Percentiles rank a stretch among this genome's conserved stretches.
phyloP scores from a whole-genome alignment of 1,140 invertebrate genomes.

The Aphis gossypii region DNA sequence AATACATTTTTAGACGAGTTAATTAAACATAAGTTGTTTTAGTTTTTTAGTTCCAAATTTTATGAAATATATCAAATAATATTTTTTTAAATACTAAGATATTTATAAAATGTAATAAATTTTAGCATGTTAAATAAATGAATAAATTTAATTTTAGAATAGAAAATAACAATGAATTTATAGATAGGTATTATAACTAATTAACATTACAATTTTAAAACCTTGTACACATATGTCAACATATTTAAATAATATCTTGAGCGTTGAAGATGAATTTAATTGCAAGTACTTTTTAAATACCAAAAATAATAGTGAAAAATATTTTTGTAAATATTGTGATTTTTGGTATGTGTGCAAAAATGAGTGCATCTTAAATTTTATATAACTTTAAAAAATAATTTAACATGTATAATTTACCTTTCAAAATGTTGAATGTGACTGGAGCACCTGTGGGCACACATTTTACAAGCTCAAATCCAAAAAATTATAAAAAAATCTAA shows the following conservation, averaged over 20 bases:
- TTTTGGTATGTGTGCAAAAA: conserved; percentile 48
- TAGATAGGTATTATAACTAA: neutral
- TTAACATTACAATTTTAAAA: neutral
- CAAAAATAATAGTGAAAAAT: conserved; percentile 29
- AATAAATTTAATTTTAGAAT: neutral
- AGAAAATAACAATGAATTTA: neutral
- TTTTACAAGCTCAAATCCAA: conserved; percentile 54
- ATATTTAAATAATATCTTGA: neutral
- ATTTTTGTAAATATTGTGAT: conserved; percentile 18
- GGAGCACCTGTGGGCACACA: conserved; percentile 54
- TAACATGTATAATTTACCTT: conserved; percentile 47
- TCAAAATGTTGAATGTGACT: conserved; percentile 57
- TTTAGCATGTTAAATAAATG: neutral
- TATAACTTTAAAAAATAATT: conserved; percentile 3
- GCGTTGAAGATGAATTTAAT: neutral
- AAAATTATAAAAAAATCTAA: conserved; percentile 41
- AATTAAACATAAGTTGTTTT: neutral
- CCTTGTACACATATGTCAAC: neutral
- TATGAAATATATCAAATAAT: neutral
- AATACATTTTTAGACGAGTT: neutral
- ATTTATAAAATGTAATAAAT: neutral
- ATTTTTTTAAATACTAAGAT: neutral
- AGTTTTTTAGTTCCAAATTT: neutral
- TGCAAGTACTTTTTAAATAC: neutral
- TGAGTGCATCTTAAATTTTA: conserved; percentile 36